Conservation (phyloP, 2,888 invertebrate genomes). For the Trichogramma evanescens region DNA sequence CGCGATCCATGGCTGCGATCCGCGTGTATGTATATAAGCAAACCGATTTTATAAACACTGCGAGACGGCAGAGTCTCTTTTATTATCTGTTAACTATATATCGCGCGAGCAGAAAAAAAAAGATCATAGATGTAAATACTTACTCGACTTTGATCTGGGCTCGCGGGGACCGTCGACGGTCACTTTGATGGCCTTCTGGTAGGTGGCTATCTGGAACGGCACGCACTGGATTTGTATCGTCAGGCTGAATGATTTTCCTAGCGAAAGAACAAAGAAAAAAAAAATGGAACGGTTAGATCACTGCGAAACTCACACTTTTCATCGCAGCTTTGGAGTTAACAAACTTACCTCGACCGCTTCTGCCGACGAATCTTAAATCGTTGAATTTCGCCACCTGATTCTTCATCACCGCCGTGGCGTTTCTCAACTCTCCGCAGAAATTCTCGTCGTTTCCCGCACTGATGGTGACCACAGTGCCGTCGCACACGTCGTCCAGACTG, state of each 20-base stretch:
- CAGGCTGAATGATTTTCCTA: constrained; percentile 88
- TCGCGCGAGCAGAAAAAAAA: no score
- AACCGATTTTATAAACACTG: no score
- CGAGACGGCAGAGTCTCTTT: no score
- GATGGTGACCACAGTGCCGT: constrained; percentile 90
- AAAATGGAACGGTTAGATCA: not conserved
- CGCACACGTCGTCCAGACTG: constrained; percentile 84
- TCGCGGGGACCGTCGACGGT: constrained; percentile 98
- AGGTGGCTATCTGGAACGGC: constrained; percentile 81
- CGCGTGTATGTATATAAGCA: no score
- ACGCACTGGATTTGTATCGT: constrained; percentile 86
- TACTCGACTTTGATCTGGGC: constrained; percentile 93
- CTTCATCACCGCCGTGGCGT: constrained; percentile 91
- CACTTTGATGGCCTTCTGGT: constrained; percentile 96
- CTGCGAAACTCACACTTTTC: not conserved
- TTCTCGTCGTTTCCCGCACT: constrained; percentile 98
- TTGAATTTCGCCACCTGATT: constrained; percentile 98
- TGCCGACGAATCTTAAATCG: constrained; percentile 94
- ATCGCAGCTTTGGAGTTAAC: no score
- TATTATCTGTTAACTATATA: no score
- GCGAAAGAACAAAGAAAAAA: constrained; percentile 28
- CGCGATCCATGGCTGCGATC: no score
- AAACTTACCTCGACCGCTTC: constrained; percentile 78
- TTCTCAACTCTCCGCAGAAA: constrained; percentile 88
- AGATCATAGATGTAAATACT: constrained; percentile 49